A percentile compares a stretch with the other conserved stretches of the same genome.
These are phyloP conservation scores for Gopherus flavomarginatus DNA, from an alignment of 2,113 vertebrate species.

Conservation along the genomic window DNA sequence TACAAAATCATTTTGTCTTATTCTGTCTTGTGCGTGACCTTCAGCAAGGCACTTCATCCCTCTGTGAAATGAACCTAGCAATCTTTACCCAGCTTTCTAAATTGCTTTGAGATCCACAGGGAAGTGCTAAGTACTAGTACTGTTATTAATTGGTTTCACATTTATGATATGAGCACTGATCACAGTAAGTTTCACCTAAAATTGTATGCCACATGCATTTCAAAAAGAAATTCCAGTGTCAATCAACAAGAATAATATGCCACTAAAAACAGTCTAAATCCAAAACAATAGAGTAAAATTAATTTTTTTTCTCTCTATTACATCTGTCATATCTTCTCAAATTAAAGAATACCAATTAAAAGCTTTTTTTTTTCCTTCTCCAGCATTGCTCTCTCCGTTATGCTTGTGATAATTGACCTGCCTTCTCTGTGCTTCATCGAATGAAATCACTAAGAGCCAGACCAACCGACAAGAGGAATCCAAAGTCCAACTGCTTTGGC, in stretches of 20 bases:
- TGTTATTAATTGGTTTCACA: neutral
- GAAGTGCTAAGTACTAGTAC: neutral
- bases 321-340: neutral
- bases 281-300: neutral
- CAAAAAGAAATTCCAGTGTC: neutral
- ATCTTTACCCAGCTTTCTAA: neutral
- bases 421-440: neutral
- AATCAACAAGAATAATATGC: neutral
- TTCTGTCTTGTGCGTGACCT: neutral
- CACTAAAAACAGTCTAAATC: conserved; percentile 3
- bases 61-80: neutral
- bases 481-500: neutral
- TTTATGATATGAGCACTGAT: neutral
- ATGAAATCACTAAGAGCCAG: neutral
- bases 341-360: neutral
- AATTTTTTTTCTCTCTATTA: neutral
- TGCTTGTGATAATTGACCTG: neutral
- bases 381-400: neutral
- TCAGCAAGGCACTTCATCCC: neutral
- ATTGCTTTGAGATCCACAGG: neutral
- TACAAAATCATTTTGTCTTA: neutral
- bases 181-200: neutral
- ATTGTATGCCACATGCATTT: neutral
- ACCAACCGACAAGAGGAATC: neutral
- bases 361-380: neutral